Evolutionary conservation across 1,140 invertebrate genomes (phyloP).

Genomic region (Penaeus vannamei): DNA sequence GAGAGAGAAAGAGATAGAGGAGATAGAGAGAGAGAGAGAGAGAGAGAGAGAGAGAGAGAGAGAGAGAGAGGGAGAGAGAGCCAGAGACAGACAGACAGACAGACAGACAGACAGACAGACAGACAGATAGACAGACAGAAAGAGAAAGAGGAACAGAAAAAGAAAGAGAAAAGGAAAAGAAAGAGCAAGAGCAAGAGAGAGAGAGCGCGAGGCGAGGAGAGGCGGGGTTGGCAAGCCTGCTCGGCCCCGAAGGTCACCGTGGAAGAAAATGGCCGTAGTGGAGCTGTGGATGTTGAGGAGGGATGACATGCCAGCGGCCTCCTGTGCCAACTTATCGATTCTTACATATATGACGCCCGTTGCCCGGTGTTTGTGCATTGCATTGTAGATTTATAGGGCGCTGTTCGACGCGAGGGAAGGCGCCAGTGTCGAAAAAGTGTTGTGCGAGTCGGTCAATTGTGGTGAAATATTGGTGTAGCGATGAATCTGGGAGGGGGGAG

Average conservation of each 20-base stretch:
- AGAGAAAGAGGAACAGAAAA: slow-evolving; percentile 34
- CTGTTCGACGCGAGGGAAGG: not conserved
- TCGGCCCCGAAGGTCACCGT: slow-evolving; percentile 47
- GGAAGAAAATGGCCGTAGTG: slow-evolving; percentile 60
- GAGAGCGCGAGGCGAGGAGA: slow-evolving; percentile 17
- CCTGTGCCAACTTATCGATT: slow-evolving; percentile 55
- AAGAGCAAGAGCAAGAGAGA: slow-evolving; percentile 30
- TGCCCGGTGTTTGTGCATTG: slow-evolving; percentile 16
- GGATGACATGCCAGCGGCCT: slow-evolving; percentile 37
- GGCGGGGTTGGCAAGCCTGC: slow-evolving; percentile 43
- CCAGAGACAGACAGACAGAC: slow-evolving; percentile 2
- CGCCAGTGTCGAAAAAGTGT: not conserved
- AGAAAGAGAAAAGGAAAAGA: not conserved
- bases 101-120: not conserved
- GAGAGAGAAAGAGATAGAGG: slow-evolving; percentile 32
- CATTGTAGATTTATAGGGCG: not conserved
- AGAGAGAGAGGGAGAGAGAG: slow-evolving; percentile 47
- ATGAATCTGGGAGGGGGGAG: slow-evolving; percentile 28
- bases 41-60: slow-evolving; percentile 34
- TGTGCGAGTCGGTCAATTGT: not conserved
- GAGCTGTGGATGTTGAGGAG: slow-evolving; percentile 35
- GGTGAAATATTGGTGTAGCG: slow-evolving; percentile 8
- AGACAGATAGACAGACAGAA: slow-evolving; percentile 5
- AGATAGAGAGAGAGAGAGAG: slow-evolving; percentile 31
- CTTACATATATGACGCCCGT: slow-evolving; percentile 52